These are phyloP conservation scores for Ophraella communa DNA, from an alignment of 2,888 invertebrate species.

Conservation along the genomic window DNA sequence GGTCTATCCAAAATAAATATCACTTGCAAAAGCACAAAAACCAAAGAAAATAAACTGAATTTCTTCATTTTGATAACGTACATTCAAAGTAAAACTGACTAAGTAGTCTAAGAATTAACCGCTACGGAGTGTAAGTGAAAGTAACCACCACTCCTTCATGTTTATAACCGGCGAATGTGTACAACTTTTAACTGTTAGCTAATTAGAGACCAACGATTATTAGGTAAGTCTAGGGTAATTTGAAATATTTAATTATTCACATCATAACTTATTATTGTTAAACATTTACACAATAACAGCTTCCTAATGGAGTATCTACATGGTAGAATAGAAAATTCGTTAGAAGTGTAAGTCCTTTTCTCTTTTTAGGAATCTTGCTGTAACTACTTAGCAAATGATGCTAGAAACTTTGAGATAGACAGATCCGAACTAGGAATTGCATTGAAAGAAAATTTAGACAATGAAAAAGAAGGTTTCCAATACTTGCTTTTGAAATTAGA, in stretches of 20 bases:
- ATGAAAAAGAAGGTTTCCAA: no score
- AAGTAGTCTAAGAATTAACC: constrained; percentile 32
- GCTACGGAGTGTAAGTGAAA: constrained; percentile 53
- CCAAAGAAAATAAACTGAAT: constrained; percentile 33
- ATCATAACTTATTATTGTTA: background rate
- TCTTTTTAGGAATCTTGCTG: no score
- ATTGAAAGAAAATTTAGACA: no score
- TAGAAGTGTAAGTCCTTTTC: no score
- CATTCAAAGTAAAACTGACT: constrained; percentile 33
- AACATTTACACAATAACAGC: background rate
- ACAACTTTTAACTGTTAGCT: constrained; percentile 12
- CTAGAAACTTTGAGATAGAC: no score
- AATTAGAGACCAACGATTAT: constrained; percentile 11
- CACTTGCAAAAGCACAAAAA: constrained; percentile 23
- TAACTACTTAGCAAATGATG: no score
- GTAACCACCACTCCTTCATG: constrained; percentile 52
- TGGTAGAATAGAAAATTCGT: no score
- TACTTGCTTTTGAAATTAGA: no score
- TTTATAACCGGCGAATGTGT: constrained; percentile 6
- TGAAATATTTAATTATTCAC: constrained; percentile 4
- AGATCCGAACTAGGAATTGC: no score
- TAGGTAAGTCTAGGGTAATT: constrained; percentile 9
- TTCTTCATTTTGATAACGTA: constrained; percentile 44
- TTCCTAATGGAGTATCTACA: background rate
- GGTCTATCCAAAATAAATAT: constrained; percentile 37